Evolutionary conservation across 2,888 invertebrate genomes (phyloP).

Genomic region (Apomyelois bistriatella): DNA sequence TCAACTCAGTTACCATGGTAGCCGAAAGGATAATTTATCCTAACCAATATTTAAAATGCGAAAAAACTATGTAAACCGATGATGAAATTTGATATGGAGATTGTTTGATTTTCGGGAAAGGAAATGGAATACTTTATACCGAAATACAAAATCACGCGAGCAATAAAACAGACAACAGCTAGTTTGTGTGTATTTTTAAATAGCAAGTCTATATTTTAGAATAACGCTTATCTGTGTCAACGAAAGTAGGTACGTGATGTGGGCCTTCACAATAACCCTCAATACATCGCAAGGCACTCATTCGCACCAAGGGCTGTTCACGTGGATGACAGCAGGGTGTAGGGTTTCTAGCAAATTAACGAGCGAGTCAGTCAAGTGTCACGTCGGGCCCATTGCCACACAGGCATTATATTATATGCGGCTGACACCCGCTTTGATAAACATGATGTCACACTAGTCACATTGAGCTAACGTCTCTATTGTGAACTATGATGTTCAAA

Average conservation of each 20-base stretch:
- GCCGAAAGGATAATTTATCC: too few species aligned
- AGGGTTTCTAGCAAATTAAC: slow-evolving; percentile 68
- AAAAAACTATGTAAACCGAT: too few species aligned
- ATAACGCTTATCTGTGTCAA: not conserved
- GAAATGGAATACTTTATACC: too few species aligned
- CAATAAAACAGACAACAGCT: too few species aligned
- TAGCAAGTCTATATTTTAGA: too few species aligned
- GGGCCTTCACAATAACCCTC: not conserved
- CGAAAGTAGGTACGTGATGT: not conserved
- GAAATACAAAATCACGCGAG: too few species aligned
- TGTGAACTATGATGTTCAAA: not conserved
- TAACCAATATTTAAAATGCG: too few species aligned
- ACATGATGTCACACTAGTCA: slow-evolving; percentile 1
- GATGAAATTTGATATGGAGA: too few species aligned
- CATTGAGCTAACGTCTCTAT: not conserved
- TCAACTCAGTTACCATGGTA: too few species aligned
- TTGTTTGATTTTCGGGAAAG: too few species aligned
- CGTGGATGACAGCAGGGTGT: slow-evolving; percentile 23
- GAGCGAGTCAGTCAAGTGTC: slow-evolving; percentile 71
- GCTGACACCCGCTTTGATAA: slow-evolving; percentile 34
- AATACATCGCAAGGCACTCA: not conserved
- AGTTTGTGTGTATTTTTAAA: too few species aligned
- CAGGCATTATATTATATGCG: slow-evolving; percentile 42
- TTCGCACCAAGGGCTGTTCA: not conserved
- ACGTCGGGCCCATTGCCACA: slow-evolving; percentile 44